These are phyloP conservation scores for Mugil cephalus DNA, from an alignment of 2,113 vertebrate genomes.

Conservation along the genomic window DNA sequence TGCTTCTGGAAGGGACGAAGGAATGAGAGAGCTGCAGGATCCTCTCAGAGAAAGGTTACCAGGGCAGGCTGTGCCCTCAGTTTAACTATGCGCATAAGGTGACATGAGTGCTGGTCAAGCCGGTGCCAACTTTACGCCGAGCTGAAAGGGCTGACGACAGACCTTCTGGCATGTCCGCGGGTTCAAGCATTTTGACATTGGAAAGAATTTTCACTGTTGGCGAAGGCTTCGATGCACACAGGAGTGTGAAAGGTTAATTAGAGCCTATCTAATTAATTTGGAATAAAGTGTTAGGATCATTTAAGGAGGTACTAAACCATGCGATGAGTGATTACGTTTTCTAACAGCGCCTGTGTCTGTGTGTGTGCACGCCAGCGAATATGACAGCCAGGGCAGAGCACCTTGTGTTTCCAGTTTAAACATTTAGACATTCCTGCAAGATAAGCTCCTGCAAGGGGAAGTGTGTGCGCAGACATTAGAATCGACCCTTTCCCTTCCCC, in stretches of 20 bases:
- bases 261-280: conserved; percentile 36
- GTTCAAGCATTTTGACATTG: conserved; percentile 39
- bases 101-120: conserved; percentile 65
- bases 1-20: conserved; percentile 53
- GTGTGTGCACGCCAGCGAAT: conserved; percentile 8
- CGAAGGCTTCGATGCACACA: conserved; percentile 18
- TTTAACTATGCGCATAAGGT: conserved; percentile 74
- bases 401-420: conserved; percentile 77
- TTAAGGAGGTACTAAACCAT: conserved; percentile 51
- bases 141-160: conserved; percentile 53
- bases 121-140: conserved; percentile 65
- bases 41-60: conserved; percentile 73
- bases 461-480: conserved; percentile 61
- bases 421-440: conserved; percentile 79
- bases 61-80: conserved; percentile 59
- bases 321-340: conserved; percentile 45
- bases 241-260: conserved; percentile 48
- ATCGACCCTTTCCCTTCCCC: conserved; percentile 44
- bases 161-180: conserved; percentile 24
- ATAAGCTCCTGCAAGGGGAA: conserved; percentile 73
- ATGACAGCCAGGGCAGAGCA: conserved; percentile 60
- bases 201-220: conserved; percentile 31
- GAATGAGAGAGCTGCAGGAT: conserved; percentile 60
- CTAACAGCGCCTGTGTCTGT: conserved; percentile 25
- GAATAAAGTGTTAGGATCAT: conserved; percentile 36